phyloP scores from a whole-genome alignment of 2,888 invertebrate genomes.

The Heteropelma amictum region DNA sequence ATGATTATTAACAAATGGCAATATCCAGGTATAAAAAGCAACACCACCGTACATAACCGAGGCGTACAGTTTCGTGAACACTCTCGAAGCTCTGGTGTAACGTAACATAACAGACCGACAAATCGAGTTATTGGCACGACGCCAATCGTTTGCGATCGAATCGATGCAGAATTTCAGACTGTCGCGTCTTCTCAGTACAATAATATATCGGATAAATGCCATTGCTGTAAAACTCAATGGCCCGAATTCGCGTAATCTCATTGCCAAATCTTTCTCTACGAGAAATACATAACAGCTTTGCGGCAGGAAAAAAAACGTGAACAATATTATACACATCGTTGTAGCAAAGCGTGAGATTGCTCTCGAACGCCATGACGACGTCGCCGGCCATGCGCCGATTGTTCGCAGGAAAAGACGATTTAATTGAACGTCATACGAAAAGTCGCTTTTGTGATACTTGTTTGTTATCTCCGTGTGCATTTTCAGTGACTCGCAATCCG shows the following conservation, averaged over 20 bases:
- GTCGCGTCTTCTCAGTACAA: constrained; percentile 27
- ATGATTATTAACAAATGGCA: constrained; percentile 13
- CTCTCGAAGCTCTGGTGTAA: constrained; percentile 6
- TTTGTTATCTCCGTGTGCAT: not conserved
- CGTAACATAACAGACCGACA: constrained; percentile 24
- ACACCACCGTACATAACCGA: constrained; percentile 17
- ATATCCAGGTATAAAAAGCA: constrained; percentile 22
- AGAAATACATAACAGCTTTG: constrained; percentile 21
- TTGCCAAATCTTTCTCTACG: constrained; percentile 8
- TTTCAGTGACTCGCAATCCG: not conserved
- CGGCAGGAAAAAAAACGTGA: constrained; percentile 33
- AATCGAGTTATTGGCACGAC: not conserved
- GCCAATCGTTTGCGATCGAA: constrained; percentile 40
- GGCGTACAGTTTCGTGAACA: constrained; percentile 17
- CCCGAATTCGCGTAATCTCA: constrained; percentile 25
- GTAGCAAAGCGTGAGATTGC: not conserved
- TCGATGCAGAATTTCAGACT: constrained; percentile 32
- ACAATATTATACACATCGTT: not conserved
- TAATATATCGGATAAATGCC: constrained; percentile 41
- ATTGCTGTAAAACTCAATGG: constrained; percentile 42
- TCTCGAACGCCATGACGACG: not conserved
- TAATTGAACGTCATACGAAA: constrained; percentile 32
- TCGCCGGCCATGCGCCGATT: constrained; percentile 39
- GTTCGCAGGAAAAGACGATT: constrained; percentile 40
- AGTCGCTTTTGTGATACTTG: constrained; percentile 21